Percentiles rank a stretch among this genome's conserved stretches.
phyloP scores from a whole-genome alignment of 1,140 invertebrate genomes.

The Cydia amplana region DNA sequence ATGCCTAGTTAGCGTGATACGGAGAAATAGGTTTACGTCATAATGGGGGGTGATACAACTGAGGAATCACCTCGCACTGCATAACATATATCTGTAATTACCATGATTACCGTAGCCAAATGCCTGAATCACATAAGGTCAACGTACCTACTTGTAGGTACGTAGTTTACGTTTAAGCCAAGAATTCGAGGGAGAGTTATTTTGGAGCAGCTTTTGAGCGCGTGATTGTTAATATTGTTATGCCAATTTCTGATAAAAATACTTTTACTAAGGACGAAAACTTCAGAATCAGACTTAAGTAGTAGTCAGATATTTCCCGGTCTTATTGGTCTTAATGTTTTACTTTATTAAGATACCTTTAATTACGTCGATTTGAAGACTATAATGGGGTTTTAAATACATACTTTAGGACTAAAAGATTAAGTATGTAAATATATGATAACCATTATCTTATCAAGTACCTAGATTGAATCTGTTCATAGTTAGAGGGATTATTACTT shows the following conservation, averaged over 20 bases:
- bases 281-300: not conserved
- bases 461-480: slow-evolving; percentile 12
- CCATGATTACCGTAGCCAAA: not conserved
- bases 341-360: too few relatives aligned
- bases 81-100: not conserved
- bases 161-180: not conserved
- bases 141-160: not conserved
- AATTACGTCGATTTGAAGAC: too few relatives aligned
- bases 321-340: too few relatives aligned
- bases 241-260: not conserved
- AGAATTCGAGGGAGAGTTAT: not conserved
- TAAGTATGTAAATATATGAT: too few relatives aligned
- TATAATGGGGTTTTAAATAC: too few relatives aligned
- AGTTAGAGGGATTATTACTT: slow-evolving; percentile 36
- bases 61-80: not conserved
- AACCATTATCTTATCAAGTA: too few relatives aligned
- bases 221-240: not conserved
- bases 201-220: not conserved
- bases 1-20: not conserved
- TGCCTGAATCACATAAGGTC: not conserved
- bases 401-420: too few relatives aligned
- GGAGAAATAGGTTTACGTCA: not conserved
- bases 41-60: not conserved
- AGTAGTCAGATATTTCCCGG: too few relatives aligned
- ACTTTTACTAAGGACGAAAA: not conserved